Percentiles rank a stretch among this genome's conserved stretches.
Conservation (phyloP, 1,140 invertebrate species). For the Drosophila novamexicana region DNA sequence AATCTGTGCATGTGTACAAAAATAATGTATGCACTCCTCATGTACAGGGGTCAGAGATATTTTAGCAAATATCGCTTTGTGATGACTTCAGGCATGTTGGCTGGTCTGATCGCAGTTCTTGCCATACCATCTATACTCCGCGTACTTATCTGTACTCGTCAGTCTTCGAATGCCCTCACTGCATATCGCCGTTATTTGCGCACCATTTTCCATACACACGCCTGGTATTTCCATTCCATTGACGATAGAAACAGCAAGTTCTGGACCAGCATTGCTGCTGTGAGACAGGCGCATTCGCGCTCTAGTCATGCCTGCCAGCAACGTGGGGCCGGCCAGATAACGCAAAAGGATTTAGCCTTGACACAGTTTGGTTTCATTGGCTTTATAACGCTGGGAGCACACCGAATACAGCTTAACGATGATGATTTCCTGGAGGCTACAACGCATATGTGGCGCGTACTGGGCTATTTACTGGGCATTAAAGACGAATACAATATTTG, state of each 20-base stretch:
- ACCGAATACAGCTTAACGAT: constrained; percentile 87
- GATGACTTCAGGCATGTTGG: constrained; percentile 86
- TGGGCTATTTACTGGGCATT: constrained; percentile 92
- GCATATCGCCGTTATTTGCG: constrained; percentile 91
- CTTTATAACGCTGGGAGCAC: constrained; percentile 88
- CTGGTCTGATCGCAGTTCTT: constrained; percentile 87
- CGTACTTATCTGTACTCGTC: constrained; percentile 88
- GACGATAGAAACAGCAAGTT: constrained; percentile 67
- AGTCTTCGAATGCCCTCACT: constrained; percentile 87
- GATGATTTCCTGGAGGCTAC: constrained; percentile 90
- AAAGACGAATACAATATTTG: constrained; percentile 87
- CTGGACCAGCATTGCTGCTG: constrained; percentile 88
- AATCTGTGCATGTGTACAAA: background rate
- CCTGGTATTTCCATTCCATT: constrained; percentile 89
- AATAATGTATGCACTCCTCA: background rate
- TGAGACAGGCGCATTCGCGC: constrained; percentile 88
- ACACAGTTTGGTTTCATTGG: constrained; percentile 96
- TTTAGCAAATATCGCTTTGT: constrained; percentile 87
- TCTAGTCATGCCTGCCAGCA: constrained; percentile 85
- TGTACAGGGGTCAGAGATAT: constrained; percentile 87
- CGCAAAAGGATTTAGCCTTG: constrained; percentile 92
- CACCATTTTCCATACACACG: constrained; percentile 89
- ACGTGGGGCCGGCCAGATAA: constrained; percentile 85
- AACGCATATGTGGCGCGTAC: constrained; percentile 92
- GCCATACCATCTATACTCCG: constrained; percentile 87